These are phyloP conservation scores for Pan troglodytes DNA, from an alignment of 2,113 vertebrate genomes.

Conservation along the genomic window DNA sequence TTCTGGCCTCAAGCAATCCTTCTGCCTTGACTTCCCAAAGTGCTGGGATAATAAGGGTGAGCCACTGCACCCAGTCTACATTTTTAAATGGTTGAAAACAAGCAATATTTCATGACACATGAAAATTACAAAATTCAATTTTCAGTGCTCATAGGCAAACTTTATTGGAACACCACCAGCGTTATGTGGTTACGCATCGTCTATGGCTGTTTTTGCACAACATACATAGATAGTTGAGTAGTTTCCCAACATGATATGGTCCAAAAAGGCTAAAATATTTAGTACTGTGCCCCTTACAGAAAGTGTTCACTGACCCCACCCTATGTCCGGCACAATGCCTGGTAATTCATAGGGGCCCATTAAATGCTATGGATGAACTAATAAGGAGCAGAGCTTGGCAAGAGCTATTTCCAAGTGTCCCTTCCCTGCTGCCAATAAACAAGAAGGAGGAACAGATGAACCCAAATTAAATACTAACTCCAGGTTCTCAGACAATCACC, in stretches of 20 bases:
- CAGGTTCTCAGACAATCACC: background rate
- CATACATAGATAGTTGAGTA: rapidly evolving
- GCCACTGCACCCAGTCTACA: background rate
- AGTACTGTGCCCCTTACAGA: rapidly evolving
- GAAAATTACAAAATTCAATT: background rate
- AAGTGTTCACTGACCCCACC: background rate
- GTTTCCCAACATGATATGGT: rapidly evolving
- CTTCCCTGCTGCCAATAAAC: background rate
- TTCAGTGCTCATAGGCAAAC: background rate
- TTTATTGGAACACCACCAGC: rapidly evolving
- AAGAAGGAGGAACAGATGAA: background rate
- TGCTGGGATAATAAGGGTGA: too few species aligned
- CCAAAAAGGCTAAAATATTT: background rate
- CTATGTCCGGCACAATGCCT: too few species aligned
- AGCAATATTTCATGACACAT: background rate
- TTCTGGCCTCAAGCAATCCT: too few species aligned
- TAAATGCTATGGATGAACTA: background rate
- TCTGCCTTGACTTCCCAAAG: too few species aligned
- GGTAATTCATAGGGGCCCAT: background rate
- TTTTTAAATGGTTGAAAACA: background rate
- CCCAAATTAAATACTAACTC: background rate
- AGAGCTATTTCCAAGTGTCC: background rate
- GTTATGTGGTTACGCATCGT: rapidly evolving
- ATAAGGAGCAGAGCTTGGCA: background rate
- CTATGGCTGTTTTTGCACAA: background rate